Base-by-base conservation (phyloP, 2,888 invertebrate species). In the Pseudococcus viburni region DNA sequence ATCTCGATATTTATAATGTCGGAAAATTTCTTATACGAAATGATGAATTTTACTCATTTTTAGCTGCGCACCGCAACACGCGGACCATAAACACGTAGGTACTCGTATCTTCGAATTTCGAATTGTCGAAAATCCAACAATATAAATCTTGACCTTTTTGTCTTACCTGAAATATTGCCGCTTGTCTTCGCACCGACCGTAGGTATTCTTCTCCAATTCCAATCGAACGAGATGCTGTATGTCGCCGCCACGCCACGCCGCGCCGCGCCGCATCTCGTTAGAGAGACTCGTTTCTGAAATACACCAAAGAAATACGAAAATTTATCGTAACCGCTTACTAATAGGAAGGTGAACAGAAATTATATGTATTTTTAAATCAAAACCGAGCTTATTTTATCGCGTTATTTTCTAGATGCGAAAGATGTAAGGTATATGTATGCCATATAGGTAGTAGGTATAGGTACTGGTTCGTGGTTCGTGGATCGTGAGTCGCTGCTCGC, bases 21-120 rank as follows among this genome's bases (percentile, higher is more conserved):
- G 11, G 17, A 77, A 39, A 77, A 77, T 77, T 77, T 77, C 64
- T 33, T 33, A 22, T 22, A 64, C 19, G 51, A 64, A 77, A 77
- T 77, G 77, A 77, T 77, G 77, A 77, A 77, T 77, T 77, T 77
- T 39, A 64, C 22, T 22, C 19, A 64, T 64, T 64, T 64, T 64
- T 64, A 51, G 51, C 15, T 22, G 11, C 19, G 9, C 64, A 19
- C 19, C 22, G 59, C 26, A 33, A 33, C 26, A 17, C 59, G 15
- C 15, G 46, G 8, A 11, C 17, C 15, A 51, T 51, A 51, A 12
- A 51, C 51, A 51, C 15, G 17, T 51, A 51, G 12, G 19, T 64
- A 64, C 64, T 19, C 22, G 22, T 64, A 64, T 64, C 22, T 22
- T 22, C 8, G 64, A 64, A 64, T 64, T 22, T 7, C 64, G 51